Evolutionary conservation across 2,113 vertebrate species (phyloP), one percentile per base, ranked within the genome.

Genomic region (Malurus cyaneus): DNA sequence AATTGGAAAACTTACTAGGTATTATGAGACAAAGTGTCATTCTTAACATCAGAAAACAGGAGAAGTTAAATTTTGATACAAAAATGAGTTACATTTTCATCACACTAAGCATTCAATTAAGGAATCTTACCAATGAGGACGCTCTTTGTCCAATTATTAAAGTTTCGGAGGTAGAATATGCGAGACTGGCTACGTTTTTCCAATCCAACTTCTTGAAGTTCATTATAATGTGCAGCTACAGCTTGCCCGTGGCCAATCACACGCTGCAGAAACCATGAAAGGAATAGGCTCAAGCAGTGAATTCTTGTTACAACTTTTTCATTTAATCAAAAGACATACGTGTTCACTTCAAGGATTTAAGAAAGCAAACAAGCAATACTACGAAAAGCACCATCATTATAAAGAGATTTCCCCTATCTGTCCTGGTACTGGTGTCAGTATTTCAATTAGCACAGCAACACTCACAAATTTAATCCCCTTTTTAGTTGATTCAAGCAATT

Each of bases 71-170:
- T 49, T 91, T 79, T 61, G 9, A 53, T 8, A n/a, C 4, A 60
- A 72, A 84, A 52, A 26, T 12, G 20, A 64, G 12, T 31, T 53
- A 42, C 1, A 32, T 47, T 66, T 83, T 34, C 34, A 26, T 61
- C 15, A 57, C 6, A 39, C 34, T 47, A 49, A 28, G 26, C 2
- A 42, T 79, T 64, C 50, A 28, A 5, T 39, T 47, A 32, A 46
- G 24, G 7, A 92, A 46, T 84, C 97, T 95, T 98, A 99, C 99
- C 99, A 62, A 99, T 99, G 57, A 99, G 98, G 64, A 99, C 98
- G 5, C 99, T 99, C 97, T 99, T 99, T 80, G 99, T 98, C 99
- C 99, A 99, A 94, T 99, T 99, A 98, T 99, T 99, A 93, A 99
- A 99, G 97, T 99, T 99, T 83, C 99, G 98, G 97, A 99, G 98